These are phyloP conservation scores for Nephrocerus scutellatus DNA, from an alignment of 2,888 invertebrate species.

Conservation along the genomic window DNA sequence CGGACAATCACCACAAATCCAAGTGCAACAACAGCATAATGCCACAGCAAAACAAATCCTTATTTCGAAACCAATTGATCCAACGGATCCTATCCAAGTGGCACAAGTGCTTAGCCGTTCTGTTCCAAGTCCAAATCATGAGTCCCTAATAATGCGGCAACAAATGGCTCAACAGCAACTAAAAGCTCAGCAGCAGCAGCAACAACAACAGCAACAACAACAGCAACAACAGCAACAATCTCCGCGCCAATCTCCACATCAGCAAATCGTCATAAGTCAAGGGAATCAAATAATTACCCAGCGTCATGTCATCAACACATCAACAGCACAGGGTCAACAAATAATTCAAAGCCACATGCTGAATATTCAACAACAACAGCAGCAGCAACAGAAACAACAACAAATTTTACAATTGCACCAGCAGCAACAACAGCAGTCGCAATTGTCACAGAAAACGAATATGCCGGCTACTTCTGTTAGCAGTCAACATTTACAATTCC, in stretches of 20 bases:
- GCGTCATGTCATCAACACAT: constrained; percentile 44
- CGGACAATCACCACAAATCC: too few species aligned
- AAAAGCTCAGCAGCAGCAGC: constrained; percentile 35
- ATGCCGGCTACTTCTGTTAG: too few species aligned
- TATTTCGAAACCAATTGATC: constrained; percentile 41
- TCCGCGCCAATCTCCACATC: constrained; percentile 21
- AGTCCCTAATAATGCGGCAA: constrained; percentile 41
- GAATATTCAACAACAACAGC: constrained; percentile 39
- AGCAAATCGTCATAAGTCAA: constrained; percentile 26
- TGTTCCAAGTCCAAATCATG: constrained; percentile 43
- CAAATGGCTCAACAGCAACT: constrained; percentile 42
- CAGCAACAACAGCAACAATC: constrained; percentile 24
- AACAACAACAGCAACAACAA: constrained; percentile 28
- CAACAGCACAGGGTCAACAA: constrained; percentile 46
- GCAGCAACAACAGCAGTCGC: constrained; percentile 32
- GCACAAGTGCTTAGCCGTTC: constrained; percentile 44
- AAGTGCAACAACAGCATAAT: constrained; percentile 33
- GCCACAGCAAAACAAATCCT: constrained; percentile 27
- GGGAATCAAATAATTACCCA: constrained; percentile 40
- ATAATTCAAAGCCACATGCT: constrained; percentile 47
- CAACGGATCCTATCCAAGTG: constrained; percentile 45
- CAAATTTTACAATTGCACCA: constrained; percentile 36
- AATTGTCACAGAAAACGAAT: constrained; percentile 17
- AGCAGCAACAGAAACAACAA: constrained; percentile 37
- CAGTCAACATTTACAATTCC: constrained; percentile 6